Evolutionary conservation across 2,797 vertebrate species (phyloP), one percentile per base, ranked within the genome.

Genomic region (Chrosomus eos): DNA sequence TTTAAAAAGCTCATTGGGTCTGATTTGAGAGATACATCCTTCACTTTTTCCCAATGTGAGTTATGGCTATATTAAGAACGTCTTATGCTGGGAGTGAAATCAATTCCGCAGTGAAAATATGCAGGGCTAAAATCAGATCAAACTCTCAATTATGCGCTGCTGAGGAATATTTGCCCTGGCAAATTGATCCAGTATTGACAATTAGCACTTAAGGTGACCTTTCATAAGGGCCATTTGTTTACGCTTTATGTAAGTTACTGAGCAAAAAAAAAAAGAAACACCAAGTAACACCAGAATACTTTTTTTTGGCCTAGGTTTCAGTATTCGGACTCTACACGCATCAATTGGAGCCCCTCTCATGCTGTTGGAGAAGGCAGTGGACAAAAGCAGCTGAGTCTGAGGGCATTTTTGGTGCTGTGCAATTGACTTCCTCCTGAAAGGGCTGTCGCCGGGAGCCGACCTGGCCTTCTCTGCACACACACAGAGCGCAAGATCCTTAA

Each of bases 61-160:
- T 94, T 95, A 95, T 95, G 90, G 93, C 92, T 93, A 94, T 93
- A 94, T 95, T 94, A 94, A 94, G 94, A 93, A 94, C 93, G 93
- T 93, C 94, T 94, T 92, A 93, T 91, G 92, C 92, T 91, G 92
- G 93, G 92, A 94, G 89, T 38, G 85, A 83, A 93, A 94, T 94
- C 92, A 93, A 92, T 94, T 93, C 91, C 87, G 88, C 93, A 91
- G 91, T 92, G 91, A 81, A 93, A 93, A 94, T 93, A 93, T 91
- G 94, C 92, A 90, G 92, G 92, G 90, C 92, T 91, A 93, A 94
- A 95, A 94, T 93, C 92, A 93, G 93, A 94, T 95, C 93, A 95
- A 93, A 94, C 90, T 90, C 90, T 93, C 92, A 90, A 95, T 95
- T 94, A 95, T 86, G 84, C 88, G 87, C 90, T 91, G 91, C 93